phyloP scores from a whole-genome alignment of 1,140 invertebrate species.

The Melipona quadrifasciata region DNA sequence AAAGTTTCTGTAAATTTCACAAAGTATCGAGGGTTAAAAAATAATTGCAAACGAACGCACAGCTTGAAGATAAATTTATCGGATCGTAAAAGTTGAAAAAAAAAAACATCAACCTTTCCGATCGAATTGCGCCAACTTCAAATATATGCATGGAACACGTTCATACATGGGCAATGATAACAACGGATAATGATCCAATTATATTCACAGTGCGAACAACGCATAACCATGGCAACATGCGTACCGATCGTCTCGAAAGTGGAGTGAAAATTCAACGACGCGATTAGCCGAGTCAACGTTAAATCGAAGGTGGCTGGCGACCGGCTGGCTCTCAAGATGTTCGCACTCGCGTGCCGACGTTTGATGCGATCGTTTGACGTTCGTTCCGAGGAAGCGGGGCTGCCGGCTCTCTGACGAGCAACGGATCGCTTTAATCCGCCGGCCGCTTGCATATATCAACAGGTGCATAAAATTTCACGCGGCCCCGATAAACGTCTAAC shows the following conservation, averaged over 20 bases:
- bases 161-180: no score
- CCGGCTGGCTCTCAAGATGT: neutral
- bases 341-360: neutral
- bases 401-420: neutral
- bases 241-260: neutral
- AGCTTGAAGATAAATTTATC: no score
- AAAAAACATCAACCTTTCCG: no score
- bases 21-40: no score
- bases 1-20: no score
- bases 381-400: neutral
- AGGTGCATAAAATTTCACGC: slow-evolving; percentile 32
- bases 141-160: no score
- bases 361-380: slow-evolving; percentile 17
- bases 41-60: no score
- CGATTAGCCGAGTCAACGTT: neutral
- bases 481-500: neutral
- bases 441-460: slow-evolving; percentile 30
- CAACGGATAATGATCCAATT: neutral
- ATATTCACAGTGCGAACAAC: neutral
- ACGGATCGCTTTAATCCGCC: slow-evolving; percentile 18
- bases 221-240: neutral
- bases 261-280: no score
- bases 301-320: neutral
- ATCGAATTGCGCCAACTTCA: no score
- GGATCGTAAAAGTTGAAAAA: no score